Percentiles rank a stretch among this genome's conserved stretches.
These are phyloP conservation scores for Grallaria varia DNA, from an alignment of 2,113 vertebrate genomes.

Conservation along the genomic window DNA sequence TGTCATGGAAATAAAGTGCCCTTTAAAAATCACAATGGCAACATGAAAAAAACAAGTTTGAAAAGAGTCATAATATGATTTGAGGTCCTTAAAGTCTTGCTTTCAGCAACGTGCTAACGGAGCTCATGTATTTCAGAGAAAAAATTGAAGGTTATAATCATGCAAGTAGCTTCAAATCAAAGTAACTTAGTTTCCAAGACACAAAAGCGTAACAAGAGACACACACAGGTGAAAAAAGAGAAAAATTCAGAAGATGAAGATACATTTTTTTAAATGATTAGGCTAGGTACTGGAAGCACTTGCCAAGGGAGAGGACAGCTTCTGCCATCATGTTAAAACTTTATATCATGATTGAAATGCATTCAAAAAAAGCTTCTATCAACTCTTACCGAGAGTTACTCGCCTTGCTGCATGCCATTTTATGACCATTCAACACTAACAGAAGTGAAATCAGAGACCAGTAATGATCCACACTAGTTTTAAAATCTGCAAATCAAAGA, in stretches of 20 bases:
- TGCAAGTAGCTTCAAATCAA: not conserved
- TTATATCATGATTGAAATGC: not conserved
- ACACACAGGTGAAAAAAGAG: not conserved
- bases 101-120: not conserved
- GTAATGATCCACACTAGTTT: not conserved
- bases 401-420: not conserved
- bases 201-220: not conserved
- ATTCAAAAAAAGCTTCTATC: not conserved
- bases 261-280: not conserved
- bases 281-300: not conserved
- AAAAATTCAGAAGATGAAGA: not conserved
- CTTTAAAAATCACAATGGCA: not conserved
- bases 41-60: not conserved
- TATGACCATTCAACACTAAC: not conserved
- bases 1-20: not conserved
- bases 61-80: not conserved
- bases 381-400: not conserved
- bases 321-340: not conserved
- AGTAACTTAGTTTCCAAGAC: not conserved
- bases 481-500: slow-evolving; percentile 2
- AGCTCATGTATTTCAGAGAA: not conserved
- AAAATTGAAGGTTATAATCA: not conserved
- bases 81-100: not conserved
- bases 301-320: not conserved
- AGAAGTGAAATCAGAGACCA: not conserved